A percentile compares a stretch with the other conserved stretches of the same genome.
phyloP scores from a whole-genome alignment of 2,797 vertebrate species.

The Melanotaenia nigrans region DNA sequence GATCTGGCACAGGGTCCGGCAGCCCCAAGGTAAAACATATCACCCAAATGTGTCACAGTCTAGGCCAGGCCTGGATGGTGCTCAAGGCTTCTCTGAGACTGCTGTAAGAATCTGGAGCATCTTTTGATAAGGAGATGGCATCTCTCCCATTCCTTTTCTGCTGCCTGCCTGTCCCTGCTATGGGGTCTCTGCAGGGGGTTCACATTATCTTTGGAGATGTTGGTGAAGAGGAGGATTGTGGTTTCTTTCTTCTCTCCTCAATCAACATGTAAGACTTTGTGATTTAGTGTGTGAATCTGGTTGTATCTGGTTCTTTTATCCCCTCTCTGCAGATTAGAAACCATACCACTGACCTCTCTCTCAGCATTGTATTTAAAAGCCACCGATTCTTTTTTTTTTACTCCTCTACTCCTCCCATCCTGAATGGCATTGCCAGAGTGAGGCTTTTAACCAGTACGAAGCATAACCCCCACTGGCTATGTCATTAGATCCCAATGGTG shows the following conservation, averaged over 20 bases:
- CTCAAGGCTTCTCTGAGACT: constrained; percentile 64
- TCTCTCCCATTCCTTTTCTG: constrained; percentile 40
- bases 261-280: constrained; percentile 32
- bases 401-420: constrained; percentile 38
- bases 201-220: constrained; percentile 52
- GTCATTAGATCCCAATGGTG: constrained; percentile 68
- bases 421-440: constrained; percentile 43
- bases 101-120: constrained; percentile 66
- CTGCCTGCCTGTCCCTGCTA: constrained; percentile 46
- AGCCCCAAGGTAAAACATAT: constrained; percentile 68
- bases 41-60: constrained; percentile 72
- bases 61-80: constrained; percentile 27
- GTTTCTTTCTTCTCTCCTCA: constrained; percentile 34
- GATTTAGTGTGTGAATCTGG: constrained; percentile 21
- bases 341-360: constrained; percentile 7
- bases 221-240: constrained; percentile 36
- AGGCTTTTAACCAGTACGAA: constrained; percentile 61
- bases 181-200: constrained; percentile 13
- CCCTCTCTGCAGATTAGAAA: constrained; percentile 40
- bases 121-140: constrained; percentile 62
- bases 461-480: constrained; percentile 61
- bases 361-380: constrained; percentile 27
- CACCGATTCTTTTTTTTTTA: constrained; percentile 41
- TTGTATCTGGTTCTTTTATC: constrained; percentile 48
- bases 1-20: constrained; percentile 49